A percentile compares a stretch with the other conserved stretches of the same genome.
Conservation (phyloP, 2,888 invertebrate species). For the Uloborus plumipes region DNA sequence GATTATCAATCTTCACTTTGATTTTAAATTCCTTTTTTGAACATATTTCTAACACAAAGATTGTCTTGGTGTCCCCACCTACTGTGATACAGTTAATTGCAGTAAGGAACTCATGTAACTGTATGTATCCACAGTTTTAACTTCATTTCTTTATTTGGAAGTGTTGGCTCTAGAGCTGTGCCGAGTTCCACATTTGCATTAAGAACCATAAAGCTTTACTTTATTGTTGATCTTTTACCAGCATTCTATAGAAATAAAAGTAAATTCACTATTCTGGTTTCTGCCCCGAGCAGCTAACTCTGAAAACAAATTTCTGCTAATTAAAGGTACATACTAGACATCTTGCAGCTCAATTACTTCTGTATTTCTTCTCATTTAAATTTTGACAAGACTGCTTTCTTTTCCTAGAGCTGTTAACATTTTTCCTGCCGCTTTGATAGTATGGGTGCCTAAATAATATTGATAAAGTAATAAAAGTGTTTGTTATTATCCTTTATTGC, state of each 20-base stretch:
- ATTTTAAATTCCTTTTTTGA: too few species aligned
- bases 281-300: conserved; percentile 22
- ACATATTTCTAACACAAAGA: too few species aligned
- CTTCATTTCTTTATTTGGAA: too few species aligned
- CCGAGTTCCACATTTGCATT: neutral
- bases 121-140: too few species aligned
- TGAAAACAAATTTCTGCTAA: conserved; percentile 22
- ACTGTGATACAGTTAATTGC: neutral
- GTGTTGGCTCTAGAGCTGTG: neutral
- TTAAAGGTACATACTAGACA: conserved; percentile 8
- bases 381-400: neutral
- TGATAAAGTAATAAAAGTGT: too few species aligned
- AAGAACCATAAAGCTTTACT: conserved; percentile 11
- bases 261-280: conserved; percentile 15
- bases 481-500: too few species aligned
- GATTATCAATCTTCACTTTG: too few species aligned
- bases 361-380: neutral
- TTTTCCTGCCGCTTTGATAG: too few species aligned
- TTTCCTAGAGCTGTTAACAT: too few species aligned
- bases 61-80: too few species aligned
- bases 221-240: conserved; percentile 12
- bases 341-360: neutral
- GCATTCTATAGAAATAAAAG: neutral
- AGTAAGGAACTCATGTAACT: too few species aligned
- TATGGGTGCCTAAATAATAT: too few species aligned